Evolutionary conservation across 2,113 vertebrate species (phyloP).

Genomic region (Verasper variegatus): DNA sequence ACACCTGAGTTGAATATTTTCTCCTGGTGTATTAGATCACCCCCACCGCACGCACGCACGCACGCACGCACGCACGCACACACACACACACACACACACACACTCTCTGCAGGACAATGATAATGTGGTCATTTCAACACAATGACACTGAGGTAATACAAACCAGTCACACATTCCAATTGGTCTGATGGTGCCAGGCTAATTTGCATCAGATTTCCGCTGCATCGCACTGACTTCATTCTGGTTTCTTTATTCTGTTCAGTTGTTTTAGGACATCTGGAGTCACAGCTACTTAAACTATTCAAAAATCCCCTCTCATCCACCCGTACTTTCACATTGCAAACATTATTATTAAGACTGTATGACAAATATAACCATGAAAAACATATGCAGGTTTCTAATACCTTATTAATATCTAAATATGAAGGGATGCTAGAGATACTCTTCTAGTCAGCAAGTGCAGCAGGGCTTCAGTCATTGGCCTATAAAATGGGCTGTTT

Average conservation of each 20-base stretch:
- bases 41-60: too few relatives aligned
- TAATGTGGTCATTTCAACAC: slow-evolving; percentile 48
- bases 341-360: too few relatives aligned
- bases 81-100: slow-evolving; percentile 3
- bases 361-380: too few relatives aligned
- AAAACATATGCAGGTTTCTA: too few relatives aligned
- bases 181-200: slow-evolving; percentile 12
- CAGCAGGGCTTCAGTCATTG: too few relatives aligned
- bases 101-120: slow-evolving; percentile 36
- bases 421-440: too few relatives aligned
- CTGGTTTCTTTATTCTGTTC: background rate
- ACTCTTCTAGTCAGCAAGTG: too few relatives aligned
- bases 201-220: slow-evolving; percentile 31
- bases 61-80: too few relatives aligned
- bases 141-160: slow-evolving; percentile 16
- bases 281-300: background rate
- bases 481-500: background rate
- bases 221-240: slow-evolving; percentile 9
- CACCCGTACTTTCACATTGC: too few relatives aligned
- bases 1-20: slow-evolving; percentile 31
- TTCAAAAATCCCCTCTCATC: too few relatives aligned
- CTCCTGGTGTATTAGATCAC: slow-evolving; percentile 27
- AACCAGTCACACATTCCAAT: slow-evolving; percentile 32
- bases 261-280: background rate
- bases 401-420: too few relatives aligned